These are phyloP conservation scores for Glyphotaelius pellucidus DNA, from an alignment of 2,888 invertebrate genomes.

Conservation along the genomic window DNA sequence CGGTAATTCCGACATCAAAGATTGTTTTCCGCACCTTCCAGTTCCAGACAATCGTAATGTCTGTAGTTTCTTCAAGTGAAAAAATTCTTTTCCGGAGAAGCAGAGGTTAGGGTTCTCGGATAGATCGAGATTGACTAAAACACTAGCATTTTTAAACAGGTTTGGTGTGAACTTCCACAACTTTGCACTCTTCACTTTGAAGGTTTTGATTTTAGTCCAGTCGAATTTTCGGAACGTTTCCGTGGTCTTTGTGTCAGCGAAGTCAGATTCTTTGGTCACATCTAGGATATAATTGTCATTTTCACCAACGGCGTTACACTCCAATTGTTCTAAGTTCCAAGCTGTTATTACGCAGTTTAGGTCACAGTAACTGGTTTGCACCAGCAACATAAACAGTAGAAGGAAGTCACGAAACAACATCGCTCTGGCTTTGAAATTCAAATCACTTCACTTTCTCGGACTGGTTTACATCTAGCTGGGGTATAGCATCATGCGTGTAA, in stretches of 20 bases:
- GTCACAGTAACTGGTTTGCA: conserved; percentile 5
- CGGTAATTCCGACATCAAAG: too few species aligned
- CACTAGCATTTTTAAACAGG: not conserved
- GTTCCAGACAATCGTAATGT: conserved; percentile 11
- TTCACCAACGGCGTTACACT: not conserved
- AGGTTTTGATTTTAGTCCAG: conserved; percentile 11
- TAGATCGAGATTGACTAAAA: conserved; percentile 1
- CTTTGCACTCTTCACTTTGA: not conserved
- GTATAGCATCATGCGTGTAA: too few species aligned
- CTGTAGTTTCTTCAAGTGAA: not conserved
- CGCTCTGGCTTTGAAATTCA: not conserved
- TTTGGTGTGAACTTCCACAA: not conserved
- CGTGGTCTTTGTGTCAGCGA: not conserved
- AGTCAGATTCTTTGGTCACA: not conserved
- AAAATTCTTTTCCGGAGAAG: not conserved
- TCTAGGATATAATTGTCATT: not conserved
- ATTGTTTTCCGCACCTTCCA: too few species aligned
- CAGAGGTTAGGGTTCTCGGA: not conserved
- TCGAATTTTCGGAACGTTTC: conserved; percentile 3
- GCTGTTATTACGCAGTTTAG: not conserved
- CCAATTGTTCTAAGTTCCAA: not conserved
- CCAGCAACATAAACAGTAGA: not conserved
- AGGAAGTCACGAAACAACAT: not conserved
- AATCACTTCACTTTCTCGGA: not conserved
- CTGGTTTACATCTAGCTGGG: too few species aligned